A percentile compares a stretch with the other conserved stretches of the same genome.
Conservation (phyloP, 2,888 invertebrate genomes). For the Caenorhabditis sp. region DNA sequence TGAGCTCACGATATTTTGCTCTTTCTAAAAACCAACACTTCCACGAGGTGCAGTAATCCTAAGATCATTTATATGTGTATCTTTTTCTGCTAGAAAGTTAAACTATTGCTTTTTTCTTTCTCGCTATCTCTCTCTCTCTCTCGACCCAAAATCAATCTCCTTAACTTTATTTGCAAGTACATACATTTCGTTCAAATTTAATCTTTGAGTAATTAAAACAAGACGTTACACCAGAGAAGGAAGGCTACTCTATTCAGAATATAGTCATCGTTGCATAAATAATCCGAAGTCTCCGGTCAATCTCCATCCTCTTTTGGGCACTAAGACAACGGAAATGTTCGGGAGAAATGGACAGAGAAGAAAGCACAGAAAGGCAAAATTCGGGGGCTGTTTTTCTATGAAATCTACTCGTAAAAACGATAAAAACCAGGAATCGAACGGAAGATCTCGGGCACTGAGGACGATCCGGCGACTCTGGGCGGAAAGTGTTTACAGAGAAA, state of each 20-base stretch:
- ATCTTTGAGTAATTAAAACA: too few species aligned
- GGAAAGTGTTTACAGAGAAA: constrained; percentile 11
- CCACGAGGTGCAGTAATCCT: too few species aligned
- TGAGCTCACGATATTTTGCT: too few species aligned
- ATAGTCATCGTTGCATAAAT: constrained; percentile 46
- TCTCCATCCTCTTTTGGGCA: constrained; percentile 27
- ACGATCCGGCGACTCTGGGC: background rate
- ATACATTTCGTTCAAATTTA: too few species aligned
- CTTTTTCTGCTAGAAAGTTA: too few species aligned
- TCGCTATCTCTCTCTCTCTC: too few species aligned
- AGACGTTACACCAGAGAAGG: background rate
- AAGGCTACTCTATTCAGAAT: constrained; percentile 20
- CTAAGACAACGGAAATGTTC: background rate
- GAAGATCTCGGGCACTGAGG: constrained; percentile 38
- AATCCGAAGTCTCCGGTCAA: background rate
- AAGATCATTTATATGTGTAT: too few species aligned
- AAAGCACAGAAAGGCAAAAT: constrained; percentile 43
- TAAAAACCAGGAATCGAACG: constrained; percentile 12
- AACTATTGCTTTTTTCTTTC: too few species aligned
- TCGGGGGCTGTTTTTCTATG: background rate
- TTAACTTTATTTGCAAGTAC: too few species aligned
- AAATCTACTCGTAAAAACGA: constrained; percentile 50
- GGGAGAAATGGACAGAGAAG: background rate
- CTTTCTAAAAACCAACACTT: too few species aligned
- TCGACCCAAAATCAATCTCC: too few species aligned